Conservation (phyloP, 1,140 invertebrate species). For the Heliconius congener region DNA sequence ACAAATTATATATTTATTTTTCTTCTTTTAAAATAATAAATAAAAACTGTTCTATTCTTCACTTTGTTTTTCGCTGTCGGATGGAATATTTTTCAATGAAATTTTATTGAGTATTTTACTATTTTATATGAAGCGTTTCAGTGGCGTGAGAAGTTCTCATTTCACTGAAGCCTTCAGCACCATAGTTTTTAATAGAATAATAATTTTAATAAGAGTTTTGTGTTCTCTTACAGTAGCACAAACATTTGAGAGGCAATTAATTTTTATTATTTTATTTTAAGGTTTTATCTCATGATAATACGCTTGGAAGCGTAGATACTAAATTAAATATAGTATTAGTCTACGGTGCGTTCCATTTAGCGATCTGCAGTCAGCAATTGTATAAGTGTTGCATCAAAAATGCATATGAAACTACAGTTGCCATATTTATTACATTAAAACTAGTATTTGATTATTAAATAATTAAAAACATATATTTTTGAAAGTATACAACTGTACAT, state of each 20-base stretch:
- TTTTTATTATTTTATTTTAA: neutral
- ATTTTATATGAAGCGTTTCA: too few relatives aligned
- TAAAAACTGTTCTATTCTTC: neutral
- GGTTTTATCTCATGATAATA: neutral
- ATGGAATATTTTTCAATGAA: neutral
- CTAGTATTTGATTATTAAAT: too few relatives aligned
- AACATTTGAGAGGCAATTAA: conserved; percentile 3
- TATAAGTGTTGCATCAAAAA: neutral
- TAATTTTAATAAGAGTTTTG: neutral
- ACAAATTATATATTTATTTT: neutral
- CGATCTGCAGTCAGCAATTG: neutral
- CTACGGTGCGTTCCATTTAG: neutral
- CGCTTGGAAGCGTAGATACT: neutral
- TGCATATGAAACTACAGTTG: neutral
- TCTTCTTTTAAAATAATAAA: neutral
- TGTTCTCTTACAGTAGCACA: neutral
- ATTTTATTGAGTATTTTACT: neutral
- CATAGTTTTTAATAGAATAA: neutral
- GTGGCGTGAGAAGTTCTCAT: neutral
- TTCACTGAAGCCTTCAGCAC: neutral
- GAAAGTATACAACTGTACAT: neutral
- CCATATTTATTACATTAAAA: neutral
- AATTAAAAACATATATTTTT: neutral
- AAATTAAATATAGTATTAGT: neutral
- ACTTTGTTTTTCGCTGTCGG: neutral